phyloP scores from a whole-genome alignment of 2,113 vertebrate species.

The Morone saxatilis region DNA sequence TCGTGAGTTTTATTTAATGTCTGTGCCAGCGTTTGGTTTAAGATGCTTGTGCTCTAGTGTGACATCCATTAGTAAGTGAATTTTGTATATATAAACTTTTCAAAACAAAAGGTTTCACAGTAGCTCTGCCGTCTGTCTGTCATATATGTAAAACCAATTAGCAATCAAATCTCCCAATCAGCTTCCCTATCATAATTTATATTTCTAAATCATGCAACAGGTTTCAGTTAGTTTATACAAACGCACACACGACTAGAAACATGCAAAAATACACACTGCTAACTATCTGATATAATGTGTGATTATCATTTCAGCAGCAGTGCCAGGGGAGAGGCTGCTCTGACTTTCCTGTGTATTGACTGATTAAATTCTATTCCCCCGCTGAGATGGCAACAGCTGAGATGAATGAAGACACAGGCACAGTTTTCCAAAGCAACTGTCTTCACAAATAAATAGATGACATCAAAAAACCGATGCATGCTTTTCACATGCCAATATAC shows the following conservation, averaged over 20 bases:
- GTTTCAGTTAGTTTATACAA: not conserved
- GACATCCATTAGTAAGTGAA: no score
- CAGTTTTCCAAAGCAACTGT: not conserved
- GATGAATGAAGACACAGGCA: conserved; percentile 11
- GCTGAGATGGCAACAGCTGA: not conserved
- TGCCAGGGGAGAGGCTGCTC: conserved; percentile 14
- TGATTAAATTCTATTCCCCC: conserved; percentile 2
- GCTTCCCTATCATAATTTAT: no score
- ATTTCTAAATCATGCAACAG: not conserved
- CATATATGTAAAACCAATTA: not conserved
- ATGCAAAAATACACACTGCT: not conserved
- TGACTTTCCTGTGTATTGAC: conserved; percentile 34
- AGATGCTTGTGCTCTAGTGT: no score
- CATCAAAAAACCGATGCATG: not conserved
- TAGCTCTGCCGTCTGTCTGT: not conserved
- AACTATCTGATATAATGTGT: not conserved
- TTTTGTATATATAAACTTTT: no score
- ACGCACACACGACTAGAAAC: not conserved
- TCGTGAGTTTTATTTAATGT: no score
- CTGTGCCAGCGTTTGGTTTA: no score
- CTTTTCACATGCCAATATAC: not conserved
- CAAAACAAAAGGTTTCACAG: no score
- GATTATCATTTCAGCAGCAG: conserved; percentile 2
- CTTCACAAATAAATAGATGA: not conserved
- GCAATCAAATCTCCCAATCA: not conserved